Evolutionary conservation across 2,797 vertebrate species (phyloP), one percentile per base, ranked within the genome.

Genomic region (Xerus rutilus): DNA sequence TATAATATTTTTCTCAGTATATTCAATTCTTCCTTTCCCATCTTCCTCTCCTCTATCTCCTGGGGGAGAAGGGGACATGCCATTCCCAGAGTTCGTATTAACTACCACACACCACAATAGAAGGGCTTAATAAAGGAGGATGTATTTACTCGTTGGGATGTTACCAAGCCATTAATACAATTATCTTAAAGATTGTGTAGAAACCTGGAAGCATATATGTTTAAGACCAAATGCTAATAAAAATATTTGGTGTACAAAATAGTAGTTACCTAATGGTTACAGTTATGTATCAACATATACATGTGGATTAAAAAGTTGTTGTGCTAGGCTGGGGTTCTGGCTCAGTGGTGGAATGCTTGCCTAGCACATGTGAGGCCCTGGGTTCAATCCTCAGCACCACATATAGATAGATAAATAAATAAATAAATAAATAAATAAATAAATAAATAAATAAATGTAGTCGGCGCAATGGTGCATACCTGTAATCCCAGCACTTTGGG

Each of bases 151-250:
- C 54, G 78, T 25, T 74, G 23, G 59, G 76, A 74, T 62, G 20
- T 94, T 73, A 90, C 18, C 20, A 21, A 94, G 30, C 3, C 72
- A 84, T 86, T 83, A 83, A 91, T 54, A 73, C 1, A 13, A 90
- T 91, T 30, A 78, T 90, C 84, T 72, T 79, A 90, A 94, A 94
- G n/a, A 92, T 32, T 54, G 12, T 49, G 15, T 7, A 45, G 49
- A 91, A 78, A 95, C 25, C 74, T 39, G 30, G 35, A 82, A 89
- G 69, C 39, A 73, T 35, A 7, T 72, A 77, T 89, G 18, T 54
- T 91, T 89, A 89, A 89, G 17, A 82, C 21, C 89, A 43, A 92
- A 82, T 81, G 35, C 49, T 82, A 94, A 89, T n/a, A 74, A 30
- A 83, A 93, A 90, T 79, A 43, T 90, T 78, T 52, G 49, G 14